A percentile compares a stretch with the other conserved stretches of the same genome.
phyloP scores from a whole-genome alignment of 2,113 vertebrate species.

The Gopherus flavomarginatus region DNA sequence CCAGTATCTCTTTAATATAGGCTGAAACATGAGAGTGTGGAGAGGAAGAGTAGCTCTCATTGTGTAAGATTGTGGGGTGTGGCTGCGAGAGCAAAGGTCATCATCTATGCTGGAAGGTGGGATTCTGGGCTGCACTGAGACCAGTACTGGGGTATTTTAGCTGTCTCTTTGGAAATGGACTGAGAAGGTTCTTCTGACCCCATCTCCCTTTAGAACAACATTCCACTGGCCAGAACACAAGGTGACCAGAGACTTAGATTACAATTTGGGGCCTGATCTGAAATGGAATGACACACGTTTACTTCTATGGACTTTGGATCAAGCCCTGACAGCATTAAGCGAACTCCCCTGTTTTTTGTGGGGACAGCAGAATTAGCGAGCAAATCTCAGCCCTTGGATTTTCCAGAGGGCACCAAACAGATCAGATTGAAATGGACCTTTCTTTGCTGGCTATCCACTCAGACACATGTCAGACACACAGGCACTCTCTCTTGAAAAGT shows the following conservation, averaged over 20 bases:
- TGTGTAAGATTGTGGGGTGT: not conserved
- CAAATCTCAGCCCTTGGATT: not conserved
- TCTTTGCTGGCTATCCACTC: not conserved
- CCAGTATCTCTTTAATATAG: not conserved
- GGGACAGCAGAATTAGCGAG: not conserved
- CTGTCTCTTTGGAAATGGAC: not conserved
- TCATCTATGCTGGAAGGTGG: not conserved
- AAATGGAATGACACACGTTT: not conserved
- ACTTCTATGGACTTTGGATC: not conserved
- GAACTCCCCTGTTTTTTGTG: not conserved
- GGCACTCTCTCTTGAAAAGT: not conserved
- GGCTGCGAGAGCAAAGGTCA: not conserved
- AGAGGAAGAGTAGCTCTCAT: not conserved
- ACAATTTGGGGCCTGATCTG: not conserved
- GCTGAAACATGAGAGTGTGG: not conserved
- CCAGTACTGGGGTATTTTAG: not conserved
- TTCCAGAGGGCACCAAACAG: not conserved
- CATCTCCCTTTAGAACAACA: not conserved
- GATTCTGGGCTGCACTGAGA: not conserved
- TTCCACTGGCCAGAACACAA: not conserved
- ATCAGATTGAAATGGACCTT: not conserved
- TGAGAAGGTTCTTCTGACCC: not conserved
- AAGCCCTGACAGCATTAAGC: not conserved
- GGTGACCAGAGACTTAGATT: not conserved
- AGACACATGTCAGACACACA: not conserved